Evolutionary conservation across 2,888 invertebrate species (phyloP).

Genomic region (Coelopa pilipes): DNA sequence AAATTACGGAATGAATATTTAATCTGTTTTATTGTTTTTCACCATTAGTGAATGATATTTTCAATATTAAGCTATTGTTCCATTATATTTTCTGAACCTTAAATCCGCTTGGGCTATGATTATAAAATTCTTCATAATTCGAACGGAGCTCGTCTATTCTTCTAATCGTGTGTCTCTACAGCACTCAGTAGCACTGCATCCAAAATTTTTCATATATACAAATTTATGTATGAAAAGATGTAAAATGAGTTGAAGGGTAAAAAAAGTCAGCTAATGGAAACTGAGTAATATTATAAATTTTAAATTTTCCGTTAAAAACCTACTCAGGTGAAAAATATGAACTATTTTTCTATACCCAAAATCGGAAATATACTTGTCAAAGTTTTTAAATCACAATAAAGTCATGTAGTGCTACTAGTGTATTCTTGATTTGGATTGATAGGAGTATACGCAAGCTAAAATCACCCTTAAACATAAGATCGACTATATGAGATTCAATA

Average conservation of each 20-base stretch:
- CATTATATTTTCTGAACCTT: conserved; percentile 11
- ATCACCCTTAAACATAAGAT: background rate
- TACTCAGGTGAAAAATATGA: too few species aligned
- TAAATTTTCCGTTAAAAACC: too few species aligned
- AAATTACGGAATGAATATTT: background rate
- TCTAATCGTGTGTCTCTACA: conserved; percentile 9
- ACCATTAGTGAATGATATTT: background rate
- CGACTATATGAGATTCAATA: background rate
- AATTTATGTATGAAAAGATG: too few species aligned
- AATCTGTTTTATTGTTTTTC: conserved; percentile 6
- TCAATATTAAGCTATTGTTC: conserved; percentile 4
- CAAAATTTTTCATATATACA: background rate
- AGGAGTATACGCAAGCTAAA: background rate
- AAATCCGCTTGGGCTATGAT: conserved; percentile 18
- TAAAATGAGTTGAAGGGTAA: too few species aligned
- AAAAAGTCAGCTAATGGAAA: too few species aligned
- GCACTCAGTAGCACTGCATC: conserved; percentile 20
- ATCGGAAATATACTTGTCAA: too few species aligned
- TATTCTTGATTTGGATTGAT: conserved; percentile 1
- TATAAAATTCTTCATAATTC: background rate
- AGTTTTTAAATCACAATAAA: background rate
- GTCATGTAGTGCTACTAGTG: conserved; percentile 1
- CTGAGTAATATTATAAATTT: too few species aligned
- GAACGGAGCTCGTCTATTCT: background rate
- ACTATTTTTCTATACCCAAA: too few species aligned